Percentiles rank a stretch among this genome's conserved stretches.
phyloP scores from a whole-genome alignment of 2,797 vertebrate genomes.

The Craterocephalus amniculus region DNA sequence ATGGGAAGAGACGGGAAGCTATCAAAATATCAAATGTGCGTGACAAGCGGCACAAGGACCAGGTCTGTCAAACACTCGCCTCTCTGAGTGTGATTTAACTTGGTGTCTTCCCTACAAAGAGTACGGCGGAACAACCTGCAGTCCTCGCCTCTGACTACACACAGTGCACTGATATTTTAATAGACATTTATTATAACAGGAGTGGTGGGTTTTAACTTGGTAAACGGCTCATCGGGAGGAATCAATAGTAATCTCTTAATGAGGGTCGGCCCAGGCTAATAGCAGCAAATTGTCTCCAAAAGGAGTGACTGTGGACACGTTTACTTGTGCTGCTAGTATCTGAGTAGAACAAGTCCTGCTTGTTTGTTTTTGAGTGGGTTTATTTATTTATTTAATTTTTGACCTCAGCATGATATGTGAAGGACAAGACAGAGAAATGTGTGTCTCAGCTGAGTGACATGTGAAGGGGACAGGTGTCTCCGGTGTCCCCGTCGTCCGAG shows the following conservation, averaged over 20 bases:
- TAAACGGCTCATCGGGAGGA: conserved; percentile 68
- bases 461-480: conserved; percentile 77
- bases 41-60: conserved; percentile 81
- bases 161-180: conserved; percentile 44
- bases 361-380: conserved; percentile 26
- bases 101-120: conserved; percentile 44
- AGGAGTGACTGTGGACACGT: conserved; percentile 46
- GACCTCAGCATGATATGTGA: conserved; percentile 71
- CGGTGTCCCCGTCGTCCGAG: conserved; percentile 67
- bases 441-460: conserved; percentile 69
- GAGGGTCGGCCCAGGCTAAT: conserved; percentile 72
- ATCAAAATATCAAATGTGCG: conserved; percentile 84
- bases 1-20: conserved; percentile 82
- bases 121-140: conserved; percentile 24
- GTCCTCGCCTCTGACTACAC: conserved; percentile 22
- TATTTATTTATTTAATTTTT: conserved; percentile 1
- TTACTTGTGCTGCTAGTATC: conserved; percentile 10
- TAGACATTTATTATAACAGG: conserved; percentile 67
- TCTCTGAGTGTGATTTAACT: conserved; percentile 70
- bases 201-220: conserved; percentile 68
- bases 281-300: conserved; percentile 52
- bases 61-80: conserved; percentile 77
- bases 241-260: conserved; percentile 70
- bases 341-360: not conserved
- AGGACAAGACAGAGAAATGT: conserved; percentile 63